These are phyloP conservation scores for Drosophila neocordata DNA, from an alignment of 1,140 invertebrate species.

Conservation along the genomic window DNA sequence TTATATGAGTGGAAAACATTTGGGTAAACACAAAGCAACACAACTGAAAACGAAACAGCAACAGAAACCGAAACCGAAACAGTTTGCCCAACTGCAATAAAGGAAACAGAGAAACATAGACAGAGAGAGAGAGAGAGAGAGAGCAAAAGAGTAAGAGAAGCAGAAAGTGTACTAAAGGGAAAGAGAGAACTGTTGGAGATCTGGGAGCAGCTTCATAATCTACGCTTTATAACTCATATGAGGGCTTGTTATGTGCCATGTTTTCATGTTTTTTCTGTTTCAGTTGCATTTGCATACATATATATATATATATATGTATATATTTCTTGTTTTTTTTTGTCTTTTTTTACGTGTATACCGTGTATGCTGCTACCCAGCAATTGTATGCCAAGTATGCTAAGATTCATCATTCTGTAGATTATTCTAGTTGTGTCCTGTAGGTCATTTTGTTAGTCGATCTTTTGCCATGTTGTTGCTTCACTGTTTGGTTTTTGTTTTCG, in stretches of 20 bases:
- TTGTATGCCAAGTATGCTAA: neutral
- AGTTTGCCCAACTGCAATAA: neutral
- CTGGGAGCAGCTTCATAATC: slow-evolving; percentile 36
- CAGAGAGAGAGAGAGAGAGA: slow-evolving; percentile 17
- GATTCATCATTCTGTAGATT: neutral
- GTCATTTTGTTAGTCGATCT: neutral
- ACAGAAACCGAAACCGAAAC: slow-evolving; percentile 32
- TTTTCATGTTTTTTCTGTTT: slow-evolving; percentile 43
- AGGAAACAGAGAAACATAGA: slow-evolving; percentile 10
- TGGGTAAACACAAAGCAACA: slow-evolving; percentile 45
- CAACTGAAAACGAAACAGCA: slow-evolving; percentile 1
- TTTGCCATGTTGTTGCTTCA: neutral
- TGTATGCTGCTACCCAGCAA: no score
- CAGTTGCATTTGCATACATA: slow-evolving; percentile 25
- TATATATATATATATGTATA: neutral
- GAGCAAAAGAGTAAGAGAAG: no score
- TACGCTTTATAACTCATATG: slow-evolving; percentile 38
- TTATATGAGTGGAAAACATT: slow-evolving; percentile 54
- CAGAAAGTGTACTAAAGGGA: neutral
- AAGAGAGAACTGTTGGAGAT: neutral
- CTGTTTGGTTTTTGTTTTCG: slow-evolving; percentile 17
- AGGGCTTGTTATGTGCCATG: slow-evolving; percentile 48
- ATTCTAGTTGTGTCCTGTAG: neutral
- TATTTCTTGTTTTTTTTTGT: neutral
- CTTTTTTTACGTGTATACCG: neutral